These are phyloP conservation scores for Oxycera nigricornis DNA, from an alignment of 2,888 invertebrate species.

Conservation along the genomic window DNA sequence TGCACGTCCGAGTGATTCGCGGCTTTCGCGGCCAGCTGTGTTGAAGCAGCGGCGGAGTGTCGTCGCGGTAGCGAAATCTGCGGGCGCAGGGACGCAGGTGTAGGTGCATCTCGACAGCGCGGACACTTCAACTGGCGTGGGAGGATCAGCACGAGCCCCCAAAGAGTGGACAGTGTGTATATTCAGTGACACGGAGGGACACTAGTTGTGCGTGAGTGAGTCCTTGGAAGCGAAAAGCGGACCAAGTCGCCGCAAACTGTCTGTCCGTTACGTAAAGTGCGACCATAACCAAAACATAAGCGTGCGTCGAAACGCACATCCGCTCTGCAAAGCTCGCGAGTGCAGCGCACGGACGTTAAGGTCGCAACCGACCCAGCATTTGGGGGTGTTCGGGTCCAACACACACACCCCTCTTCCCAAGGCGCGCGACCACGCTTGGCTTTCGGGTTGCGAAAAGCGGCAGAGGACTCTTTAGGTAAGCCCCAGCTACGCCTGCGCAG, in stretches of 20 bases:
- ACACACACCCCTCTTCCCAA: background rate
- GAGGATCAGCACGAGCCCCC: background rate
- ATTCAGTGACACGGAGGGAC: no score
- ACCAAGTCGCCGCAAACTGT: no score
- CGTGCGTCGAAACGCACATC: no score
- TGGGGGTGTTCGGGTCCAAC: background rate
- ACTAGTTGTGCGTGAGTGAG: no score
- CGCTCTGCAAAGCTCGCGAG: no score
- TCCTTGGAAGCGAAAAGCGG: no score
- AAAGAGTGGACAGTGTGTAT: background rate
- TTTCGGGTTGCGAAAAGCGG: no score
- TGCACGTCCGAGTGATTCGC: background rate
- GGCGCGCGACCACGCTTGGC: background rate
- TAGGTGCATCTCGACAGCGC: background rate
- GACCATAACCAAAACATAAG: no score
- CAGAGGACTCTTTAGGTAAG: no score
- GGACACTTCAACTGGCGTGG: background rate
- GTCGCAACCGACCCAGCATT: no score
- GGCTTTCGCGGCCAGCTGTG: background rate
- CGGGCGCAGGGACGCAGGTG: background rate
- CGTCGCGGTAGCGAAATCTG: background rate
- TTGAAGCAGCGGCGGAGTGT: background rate
- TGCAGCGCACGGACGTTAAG: no score
- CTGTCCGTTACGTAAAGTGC: no score
- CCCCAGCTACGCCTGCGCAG: constrained; percentile 35